These are phyloP conservation scores for Glareola pratincola DNA, from an alignment of 2,113 vertebrate species.

Conservation along the genomic window DNA sequence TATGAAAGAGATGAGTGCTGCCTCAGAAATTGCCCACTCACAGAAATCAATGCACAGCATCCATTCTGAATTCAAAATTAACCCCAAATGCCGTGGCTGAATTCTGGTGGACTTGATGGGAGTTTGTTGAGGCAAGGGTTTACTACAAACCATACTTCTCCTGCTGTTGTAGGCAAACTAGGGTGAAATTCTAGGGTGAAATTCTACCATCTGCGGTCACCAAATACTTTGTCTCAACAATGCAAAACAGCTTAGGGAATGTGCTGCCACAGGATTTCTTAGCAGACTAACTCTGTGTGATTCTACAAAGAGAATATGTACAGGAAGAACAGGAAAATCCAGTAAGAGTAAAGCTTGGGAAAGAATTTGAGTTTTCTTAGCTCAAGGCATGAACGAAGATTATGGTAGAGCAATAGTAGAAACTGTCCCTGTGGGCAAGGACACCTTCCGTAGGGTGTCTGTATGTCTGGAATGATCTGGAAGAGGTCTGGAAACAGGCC, in stretches of 20 bases:
- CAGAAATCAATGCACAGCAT: not conserved
- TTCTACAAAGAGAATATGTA: not conserved
- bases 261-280: not conserved
- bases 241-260: not conserved
- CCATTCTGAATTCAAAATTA: not conserved
- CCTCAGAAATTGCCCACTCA: not conserved
- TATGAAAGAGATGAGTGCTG: not conserved
- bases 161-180: not conserved
- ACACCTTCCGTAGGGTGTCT: not conserved
- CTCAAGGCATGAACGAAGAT: conserved; percentile 5
- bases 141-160: not conserved
- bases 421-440: conserved; percentile 8
- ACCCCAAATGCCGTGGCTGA: not conserved
- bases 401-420: not conserved
- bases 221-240: not conserved
- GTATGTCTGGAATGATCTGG: not conserved
- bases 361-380: conserved; percentile 28
- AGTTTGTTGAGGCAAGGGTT: not conserved
- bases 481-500: not conserved
- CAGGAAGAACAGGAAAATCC: conserved; percentile 21
- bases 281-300: not conserved
- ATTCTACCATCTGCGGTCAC: not conserved
- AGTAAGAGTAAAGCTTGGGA: not conserved
- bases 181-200: not conserved
- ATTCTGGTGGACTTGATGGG: not conserved